A percentile compares a stretch with the other conserved stretches of the same genome.
These are phyloP conservation scores for Antheraea yamamai DNA, from an alignment of 2,888 invertebrate species.

Conservation along the genomic window DNA sequence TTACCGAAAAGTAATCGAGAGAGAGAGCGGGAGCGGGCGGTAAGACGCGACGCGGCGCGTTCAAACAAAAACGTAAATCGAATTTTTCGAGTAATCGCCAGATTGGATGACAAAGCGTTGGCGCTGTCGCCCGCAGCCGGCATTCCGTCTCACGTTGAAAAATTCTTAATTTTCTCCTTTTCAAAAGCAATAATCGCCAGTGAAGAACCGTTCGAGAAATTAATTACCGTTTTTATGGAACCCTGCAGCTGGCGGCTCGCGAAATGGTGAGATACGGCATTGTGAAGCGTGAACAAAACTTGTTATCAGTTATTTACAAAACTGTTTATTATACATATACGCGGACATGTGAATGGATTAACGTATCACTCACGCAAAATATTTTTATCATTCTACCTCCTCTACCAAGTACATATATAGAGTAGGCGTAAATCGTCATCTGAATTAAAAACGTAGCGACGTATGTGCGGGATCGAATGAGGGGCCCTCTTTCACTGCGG, in stretches of 20 bases:
- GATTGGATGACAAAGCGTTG: slow-evolving; percentile 63
- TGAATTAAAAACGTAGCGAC: no score
- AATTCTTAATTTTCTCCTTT: slow-evolving; percentile 59
- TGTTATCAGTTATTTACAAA: no score
- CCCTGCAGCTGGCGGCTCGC: slow-evolving; percentile 34
- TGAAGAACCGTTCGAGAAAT: slow-evolving; percentile 43
- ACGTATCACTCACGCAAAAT: no score
- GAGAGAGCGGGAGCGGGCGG: slow-evolving; percentile 22
- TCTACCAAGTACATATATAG: no score
- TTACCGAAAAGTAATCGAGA: slow-evolving; percentile 39
- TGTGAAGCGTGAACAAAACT: neutral
- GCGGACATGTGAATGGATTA: no score
- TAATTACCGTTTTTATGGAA: slow-evolving; percentile 55
- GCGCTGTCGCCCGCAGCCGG: slow-evolving; percentile 61
- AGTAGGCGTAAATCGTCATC: no score
- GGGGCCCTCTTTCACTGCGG: no score
- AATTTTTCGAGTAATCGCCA: slow-evolving; percentile 61
- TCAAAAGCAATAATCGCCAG: slow-evolving; percentile 56
- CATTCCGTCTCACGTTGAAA: slow-evolving; percentile 47
- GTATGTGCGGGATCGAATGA: no score
- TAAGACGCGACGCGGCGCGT: neutral
- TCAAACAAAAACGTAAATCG: slow-evolving; percentile 51
- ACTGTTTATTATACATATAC: no score
- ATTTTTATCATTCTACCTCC: no score
- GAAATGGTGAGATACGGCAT: slow-evolving; percentile 33